Conservation (phyloP, 1,140 invertebrate genomes). For the Parapsyche elsis region DNA sequence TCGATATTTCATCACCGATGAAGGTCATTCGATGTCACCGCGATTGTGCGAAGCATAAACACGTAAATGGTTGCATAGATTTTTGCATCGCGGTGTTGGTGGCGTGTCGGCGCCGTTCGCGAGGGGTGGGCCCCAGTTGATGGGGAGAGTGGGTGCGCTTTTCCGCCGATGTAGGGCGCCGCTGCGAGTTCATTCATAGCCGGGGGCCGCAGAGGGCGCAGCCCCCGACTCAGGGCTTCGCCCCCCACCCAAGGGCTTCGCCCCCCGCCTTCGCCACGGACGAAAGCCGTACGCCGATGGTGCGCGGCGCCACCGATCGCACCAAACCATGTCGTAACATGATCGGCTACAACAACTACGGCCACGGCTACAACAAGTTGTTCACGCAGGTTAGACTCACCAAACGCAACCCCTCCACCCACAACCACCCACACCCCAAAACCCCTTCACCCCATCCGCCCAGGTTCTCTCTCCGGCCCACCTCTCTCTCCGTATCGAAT, state of each 20-base stretch:
- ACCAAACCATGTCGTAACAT: constrained; percentile 64
- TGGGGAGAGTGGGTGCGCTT: neutral
- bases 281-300: constrained; percentile 64
- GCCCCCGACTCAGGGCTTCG: constrained; percentile 24
- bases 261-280: constrained; percentile 62
- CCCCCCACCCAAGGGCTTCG: constrained; percentile 29
- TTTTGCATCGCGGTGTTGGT: neutral
- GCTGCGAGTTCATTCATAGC: constrained; percentile 15
- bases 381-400: constrained; percentile 80
- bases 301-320: constrained; percentile 60
- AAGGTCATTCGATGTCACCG: no score
- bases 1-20: no score
- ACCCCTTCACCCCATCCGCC: neutral
- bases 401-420: neutral
- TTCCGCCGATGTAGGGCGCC: constrained; percentile 25
- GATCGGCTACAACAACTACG: constrained; percentile 83
- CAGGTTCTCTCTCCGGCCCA: neutral
- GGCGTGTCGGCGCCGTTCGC: neutral
- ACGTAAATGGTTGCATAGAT: neutral
- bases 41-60: no score
- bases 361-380: constrained; percentile 88
- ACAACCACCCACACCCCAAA: neutral
- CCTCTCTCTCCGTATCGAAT: neutral
- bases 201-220: constrained; percentile 36
- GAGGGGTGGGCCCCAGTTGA: neutral